A percentile compares a stretch with the other conserved stretches of the same genome.
phyloP scores from a whole-genome alignment of 2,113 vertebrate genomes.

The Triplophysa tibetana region DNA sequence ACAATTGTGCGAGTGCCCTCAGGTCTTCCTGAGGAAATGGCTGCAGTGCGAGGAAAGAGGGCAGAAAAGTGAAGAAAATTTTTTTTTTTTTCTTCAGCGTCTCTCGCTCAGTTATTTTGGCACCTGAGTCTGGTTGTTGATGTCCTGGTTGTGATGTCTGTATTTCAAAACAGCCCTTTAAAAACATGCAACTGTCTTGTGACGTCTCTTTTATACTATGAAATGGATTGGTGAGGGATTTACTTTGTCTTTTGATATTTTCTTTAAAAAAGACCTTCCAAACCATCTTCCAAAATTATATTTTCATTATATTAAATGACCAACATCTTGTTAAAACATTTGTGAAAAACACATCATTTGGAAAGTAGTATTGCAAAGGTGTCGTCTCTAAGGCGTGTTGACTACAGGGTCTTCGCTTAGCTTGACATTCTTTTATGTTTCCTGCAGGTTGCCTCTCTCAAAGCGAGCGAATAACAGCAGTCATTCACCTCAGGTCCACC shows the following conservation, averaged over 20 bases:
- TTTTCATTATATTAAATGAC: too few relatives aligned
- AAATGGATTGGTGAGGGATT: background rate
- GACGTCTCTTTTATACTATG: too few relatives aligned
- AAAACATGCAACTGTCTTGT: too few relatives aligned
- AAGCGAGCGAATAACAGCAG: slow-evolving; percentile 75
- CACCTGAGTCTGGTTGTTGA: background rate
- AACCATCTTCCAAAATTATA: background rate
- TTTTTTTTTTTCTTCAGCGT: slow-evolving; percentile 2
- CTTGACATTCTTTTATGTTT: slow-evolving; percentile 31
- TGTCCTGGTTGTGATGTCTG: background rate
- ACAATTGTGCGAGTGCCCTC: slow-evolving; percentile 55
- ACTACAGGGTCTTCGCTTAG: too few relatives aligned
- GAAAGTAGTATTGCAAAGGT: too few relatives aligned
- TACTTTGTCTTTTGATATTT: background rate
- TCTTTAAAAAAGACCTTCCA: too few relatives aligned
- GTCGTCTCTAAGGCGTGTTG: too few relatives aligned
- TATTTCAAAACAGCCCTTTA: slow-evolving; percentile 1
- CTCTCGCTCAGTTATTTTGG: background rate
- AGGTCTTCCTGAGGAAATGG: slow-evolving; percentile 70
- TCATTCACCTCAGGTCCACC: slow-evolving; percentile 79
- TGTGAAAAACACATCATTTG: too few relatives aligned
- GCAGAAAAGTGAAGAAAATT: background rate
- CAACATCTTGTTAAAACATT: too few relatives aligned
- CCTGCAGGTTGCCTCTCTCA: slow-evolving; percentile 72
- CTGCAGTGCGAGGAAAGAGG: slow-evolving; percentile 45